Percentiles rank a stretch among this genome's conserved stretches.
Evolutionary conservation across 2,113 vertebrate species (phyloP).

Genomic region (Empidonax alnorum): DNA sequence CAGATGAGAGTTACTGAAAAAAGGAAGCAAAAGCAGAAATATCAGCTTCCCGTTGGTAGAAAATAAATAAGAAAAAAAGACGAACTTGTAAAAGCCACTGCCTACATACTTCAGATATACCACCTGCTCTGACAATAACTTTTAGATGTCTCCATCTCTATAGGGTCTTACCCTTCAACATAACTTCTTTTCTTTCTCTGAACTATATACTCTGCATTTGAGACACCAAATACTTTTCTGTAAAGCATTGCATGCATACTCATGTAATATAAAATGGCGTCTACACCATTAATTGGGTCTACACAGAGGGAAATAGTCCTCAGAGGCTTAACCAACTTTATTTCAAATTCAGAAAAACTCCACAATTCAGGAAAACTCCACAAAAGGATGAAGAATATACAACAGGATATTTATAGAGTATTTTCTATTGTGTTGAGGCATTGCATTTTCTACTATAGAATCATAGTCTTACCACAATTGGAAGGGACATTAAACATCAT

Average conservation of each 20-base stretch:
- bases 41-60: neutral
- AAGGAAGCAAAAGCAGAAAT: neutral
- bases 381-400: neutral
- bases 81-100: conserved; percentile 4
- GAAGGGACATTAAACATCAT: neutral
- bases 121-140: conserved; percentile 3
- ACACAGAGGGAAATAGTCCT: neutral
- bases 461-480: neutral
- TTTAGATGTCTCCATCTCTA: neutral
- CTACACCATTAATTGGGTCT: neutral
- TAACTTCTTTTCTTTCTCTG: neutral
- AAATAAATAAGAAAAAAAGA: conserved; percentile 10
- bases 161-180: neutral
- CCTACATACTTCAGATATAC: conserved; percentile 14
- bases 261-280: neutral
- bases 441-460: neutral
- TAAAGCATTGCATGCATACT: neutral
- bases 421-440: neutral
- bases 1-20: conserved; percentile 18
- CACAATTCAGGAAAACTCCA: neutral
- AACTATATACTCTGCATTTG: neutral
- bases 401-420: neutral
- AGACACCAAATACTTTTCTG: neutral
- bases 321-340: neutral
- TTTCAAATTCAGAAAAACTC: neutral